Base-by-base conservation (phyloP, 2,888 invertebrate genomes). In the Chymomyza fuscimana region DNA sequence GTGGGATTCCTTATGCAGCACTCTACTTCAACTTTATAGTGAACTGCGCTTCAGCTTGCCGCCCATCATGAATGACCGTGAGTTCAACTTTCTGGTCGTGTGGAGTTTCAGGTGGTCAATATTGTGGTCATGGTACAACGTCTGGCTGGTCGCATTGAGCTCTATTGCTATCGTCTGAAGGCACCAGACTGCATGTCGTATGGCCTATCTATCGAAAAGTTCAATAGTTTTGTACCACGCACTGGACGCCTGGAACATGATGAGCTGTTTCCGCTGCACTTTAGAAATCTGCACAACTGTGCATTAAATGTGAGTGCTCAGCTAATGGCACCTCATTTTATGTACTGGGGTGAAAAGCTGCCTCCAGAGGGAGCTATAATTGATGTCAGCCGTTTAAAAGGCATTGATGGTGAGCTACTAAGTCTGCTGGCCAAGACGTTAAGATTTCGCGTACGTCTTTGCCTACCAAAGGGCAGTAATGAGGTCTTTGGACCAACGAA, bases 321-420 rank as follows among this genome's bases (percentile, higher is more conserved):
- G 25, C 54, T 71, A 2, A 9, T 80, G 16, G 76, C 77, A n/a
- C 90, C 90, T 0, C 67, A 90, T 15, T 63, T 90, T 32, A 79
- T 69, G 46, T 88, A 88, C 63, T 25, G 69, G 2, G 82, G 82
- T 1, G 73, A 83, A 5, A 1, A 3, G 0, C 46, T 63, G 4
- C 73, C 80, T 3, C 61, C 66, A 9, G 51, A 67, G 0, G 75
- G 81, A 0, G 60, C 73, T 2, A 15, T 71, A 4, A 65, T 72
- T 5, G 68, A 80, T 46, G 61, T 36, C 12, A 10, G 67, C 0
- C 74, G 76, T 2, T 61, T 90, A 51, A 54, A 58, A 0, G 91
- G 91, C 7, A 79, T 91, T 19, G 91, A 91, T 54, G 90, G 90
- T 0, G 81, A 85, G 0, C 40, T 91, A 12, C 67, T 91, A 6